These are phyloP conservation scores for Hippocampus mohnikei DNA, from an alignment of 2,113 vertebrate genomes.

Conservation along the genomic window DNA sequence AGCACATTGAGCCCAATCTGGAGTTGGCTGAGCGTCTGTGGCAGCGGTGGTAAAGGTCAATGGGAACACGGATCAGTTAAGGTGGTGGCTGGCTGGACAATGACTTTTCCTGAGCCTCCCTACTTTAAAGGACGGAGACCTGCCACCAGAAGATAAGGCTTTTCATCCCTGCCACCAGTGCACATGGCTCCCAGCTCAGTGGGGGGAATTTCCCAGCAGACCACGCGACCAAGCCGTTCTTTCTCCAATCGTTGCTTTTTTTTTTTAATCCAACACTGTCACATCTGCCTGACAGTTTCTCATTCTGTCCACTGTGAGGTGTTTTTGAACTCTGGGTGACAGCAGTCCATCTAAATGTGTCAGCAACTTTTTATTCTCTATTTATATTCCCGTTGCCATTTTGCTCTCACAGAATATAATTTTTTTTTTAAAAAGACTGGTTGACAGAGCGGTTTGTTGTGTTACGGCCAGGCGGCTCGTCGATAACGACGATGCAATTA, in stretches of 20 bases:
- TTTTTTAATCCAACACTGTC: constrained; percentile 16
- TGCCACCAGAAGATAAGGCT: constrained; percentile 70
- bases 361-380: constrained; percentile 19
- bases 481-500: constrained; percentile 54
- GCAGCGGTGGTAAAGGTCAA: constrained; percentile 65
- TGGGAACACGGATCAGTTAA: constrained; percentile 59
- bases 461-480: constrained; percentile 26
- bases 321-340: constrained; percentile 46
- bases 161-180: constrained; percentile 67
- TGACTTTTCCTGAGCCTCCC: constrained; percentile 56
- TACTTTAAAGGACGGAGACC: constrained; percentile 67
- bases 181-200: constrained; percentile 50
- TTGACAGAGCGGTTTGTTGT: constrained; percentile 31
- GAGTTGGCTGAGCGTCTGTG: constrained; percentile 51
- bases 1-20: constrained; percentile 46
- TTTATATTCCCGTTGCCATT: constrained; percentile 29
- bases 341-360: constrained; percentile 31
- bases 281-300: constrained; percentile 32
- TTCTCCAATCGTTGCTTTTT: constrained; percentile 31
- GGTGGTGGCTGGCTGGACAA: constrained; percentile 67
- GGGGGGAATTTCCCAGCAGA: constrained; percentile 65
- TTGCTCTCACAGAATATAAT: neutral
- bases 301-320: constrained; percentile 26
- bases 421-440: constrained; percentile 25
- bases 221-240: constrained; percentile 51